Base-by-base conservation (phyloP, 2,113 vertebrate genomes). In the Melanerpes formicivorus region DNA sequence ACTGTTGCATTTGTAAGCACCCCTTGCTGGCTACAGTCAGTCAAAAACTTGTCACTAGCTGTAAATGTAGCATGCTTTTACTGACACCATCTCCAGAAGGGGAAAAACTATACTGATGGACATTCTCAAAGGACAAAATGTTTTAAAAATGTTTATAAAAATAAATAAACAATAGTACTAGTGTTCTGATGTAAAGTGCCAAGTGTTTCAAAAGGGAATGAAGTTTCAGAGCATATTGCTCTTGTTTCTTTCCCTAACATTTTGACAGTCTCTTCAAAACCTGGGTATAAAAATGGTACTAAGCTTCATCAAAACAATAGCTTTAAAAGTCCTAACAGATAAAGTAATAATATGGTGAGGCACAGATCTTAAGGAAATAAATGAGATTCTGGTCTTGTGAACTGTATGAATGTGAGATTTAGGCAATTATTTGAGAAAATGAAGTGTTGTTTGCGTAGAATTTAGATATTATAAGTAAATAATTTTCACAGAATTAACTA, bases 201-300 rank as follows among this genome's bases (percentile, higher is more conserved):
- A 93, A 87, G 72, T 30, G 58, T 93, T 94, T 94, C 96, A 80
- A 93, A 90, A 93, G 67, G 48, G 80, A 96, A 94, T 63, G 80
- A 23, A 69, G 88, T 93, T 90, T 75, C 27, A 59, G 56, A 80
- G 76, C 30, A 42, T 17, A 84, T 10, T 75, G 32, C 44, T 87
- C 64, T 67, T 76, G 44, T 55, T 97, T 95, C 22, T 89, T 87
- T 84, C 62, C 46, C 74, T 84, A 56, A 27, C 9, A 32, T 90
- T 93, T 85, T 93, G 93, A 96, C 84, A 91, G 88, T 62, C 60
- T 76, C 44, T 86, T 87, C 25, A 83, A 89, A 93, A 91, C 44
- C 60, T 75, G 58, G 56, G 5, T 23, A 74, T 75, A 83, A 93
- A 93, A 88, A 44, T 69, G 11, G 30, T n/a, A 82, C 66, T 42